Evolutionary conservation across 2,888 invertebrate species (phyloP).

Genomic region (Lepeophtheirus nordmannii): DNA sequence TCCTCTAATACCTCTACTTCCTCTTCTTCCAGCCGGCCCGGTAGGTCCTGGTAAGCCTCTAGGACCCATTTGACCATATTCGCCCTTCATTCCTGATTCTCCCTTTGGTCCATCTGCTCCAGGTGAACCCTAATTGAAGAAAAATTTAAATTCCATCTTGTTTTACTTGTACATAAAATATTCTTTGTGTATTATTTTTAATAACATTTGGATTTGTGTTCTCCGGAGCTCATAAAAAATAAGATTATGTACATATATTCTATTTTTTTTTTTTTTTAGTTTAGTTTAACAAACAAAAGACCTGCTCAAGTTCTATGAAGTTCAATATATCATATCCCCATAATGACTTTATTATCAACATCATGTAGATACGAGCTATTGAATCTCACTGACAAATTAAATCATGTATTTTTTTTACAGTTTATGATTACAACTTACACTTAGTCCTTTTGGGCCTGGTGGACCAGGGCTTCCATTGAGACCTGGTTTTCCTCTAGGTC

Average conservation of each 20-base stretch:
- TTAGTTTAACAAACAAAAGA: not conserved
- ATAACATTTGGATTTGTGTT: too few relatives aligned
- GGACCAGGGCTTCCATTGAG: constrained; percentile 54
- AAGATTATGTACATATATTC: constrained; percentile 3
- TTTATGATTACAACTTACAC: constrained; percentile 22
- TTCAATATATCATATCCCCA: not conserved
- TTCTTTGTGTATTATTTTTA: too few relatives aligned
- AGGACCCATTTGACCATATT: constrained; percentile 53
- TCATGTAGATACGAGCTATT: constrained; percentile 38
- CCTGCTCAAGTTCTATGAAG: not conserved
- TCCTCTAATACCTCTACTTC: constrained; percentile 44
- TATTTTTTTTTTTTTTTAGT: constrained; percentile 9
- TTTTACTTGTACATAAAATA: too few relatives aligned
- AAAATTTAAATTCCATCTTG: not conserved
- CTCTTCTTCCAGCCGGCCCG: constrained; percentile 64
- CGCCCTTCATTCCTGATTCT: constrained; percentile 58
- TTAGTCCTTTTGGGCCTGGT: constrained; percentile 55
- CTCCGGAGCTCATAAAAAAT: too few relatives aligned
- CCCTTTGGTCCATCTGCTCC: constrained; percentile 69
- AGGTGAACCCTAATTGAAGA: constrained; percentile 45
- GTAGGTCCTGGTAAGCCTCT: constrained; percentile 56
- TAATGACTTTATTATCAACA: constrained; percentile 28
- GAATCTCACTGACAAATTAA: not conserved
- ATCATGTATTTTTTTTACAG: too few relatives aligned
- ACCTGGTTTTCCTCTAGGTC: constrained; percentile 60